Evolutionary conservation across 2,113 vertebrate genomes (phyloP).

Genomic region (Campylomormyrus numenius): DNA sequence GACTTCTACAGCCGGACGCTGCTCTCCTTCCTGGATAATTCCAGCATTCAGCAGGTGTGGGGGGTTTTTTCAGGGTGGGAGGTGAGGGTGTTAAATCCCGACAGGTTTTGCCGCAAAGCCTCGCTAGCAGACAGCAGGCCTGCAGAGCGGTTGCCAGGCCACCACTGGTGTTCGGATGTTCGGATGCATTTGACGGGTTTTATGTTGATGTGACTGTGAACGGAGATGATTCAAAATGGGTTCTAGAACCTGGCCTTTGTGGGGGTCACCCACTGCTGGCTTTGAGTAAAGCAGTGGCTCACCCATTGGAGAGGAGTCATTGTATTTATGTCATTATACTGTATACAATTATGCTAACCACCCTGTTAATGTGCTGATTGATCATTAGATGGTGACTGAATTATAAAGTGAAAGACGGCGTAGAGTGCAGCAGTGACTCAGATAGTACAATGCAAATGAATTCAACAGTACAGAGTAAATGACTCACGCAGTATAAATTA

Average conservation of each 20-base stretch:
- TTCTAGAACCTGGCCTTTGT: background rate
- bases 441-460: background rate
- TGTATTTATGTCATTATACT: background rate
- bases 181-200: background rate
- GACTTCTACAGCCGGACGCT: slow-evolving; percentile 46
- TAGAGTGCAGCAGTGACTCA: background rate
- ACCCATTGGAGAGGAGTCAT: background rate
- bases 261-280: background rate
- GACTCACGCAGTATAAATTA: background rate
- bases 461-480: background rate
- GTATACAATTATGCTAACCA: background rate
- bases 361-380: background rate
- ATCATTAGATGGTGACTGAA: background rate
- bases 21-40: slow-evolving; percentile 64
- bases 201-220: background rate
- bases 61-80: background rate
- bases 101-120: background rate
- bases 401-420: background rate
- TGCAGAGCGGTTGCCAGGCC: background rate
- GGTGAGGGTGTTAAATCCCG: background rate
- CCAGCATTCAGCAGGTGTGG: slow-evolving; percentile 57
- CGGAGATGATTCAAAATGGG: background rate
- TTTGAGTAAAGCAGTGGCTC: background rate
- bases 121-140: background rate
- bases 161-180: background rate